Conservation (phyloP, 2,113 vertebrate species). For the Girardinichthys multiradiatus region DNA sequence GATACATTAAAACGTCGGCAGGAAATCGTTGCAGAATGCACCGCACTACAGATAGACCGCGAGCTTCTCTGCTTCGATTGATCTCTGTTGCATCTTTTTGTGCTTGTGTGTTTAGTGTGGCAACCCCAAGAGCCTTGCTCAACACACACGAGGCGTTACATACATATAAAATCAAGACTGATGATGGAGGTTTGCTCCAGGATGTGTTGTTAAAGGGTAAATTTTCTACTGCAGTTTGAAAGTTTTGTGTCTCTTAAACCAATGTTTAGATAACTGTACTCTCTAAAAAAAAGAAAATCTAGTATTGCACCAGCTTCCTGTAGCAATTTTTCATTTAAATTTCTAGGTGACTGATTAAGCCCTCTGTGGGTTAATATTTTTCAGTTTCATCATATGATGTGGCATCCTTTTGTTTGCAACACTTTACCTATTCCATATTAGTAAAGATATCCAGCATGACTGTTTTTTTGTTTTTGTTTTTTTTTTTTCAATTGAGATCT, state of each 20-base stretch:
- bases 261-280: neutral
- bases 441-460: too few species aligned
- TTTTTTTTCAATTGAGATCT: too few species aligned
- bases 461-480: too few species aligned
- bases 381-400: too few species aligned
- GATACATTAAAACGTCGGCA: constrained; percentile 81
- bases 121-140: constrained; percentile 24
- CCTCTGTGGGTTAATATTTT: too few species aligned
- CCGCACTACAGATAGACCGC: constrained; percentile 71
- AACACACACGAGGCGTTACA: constrained; percentile 24
- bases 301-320: neutral
- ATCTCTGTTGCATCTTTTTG: constrained; percentile 63
- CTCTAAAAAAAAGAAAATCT: neutral
- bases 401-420: too few species aligned
- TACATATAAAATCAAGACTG: constrained; percentile 3
- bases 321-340: too few species aligned
- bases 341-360: too few species aligned
- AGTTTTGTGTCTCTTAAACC: neutral
- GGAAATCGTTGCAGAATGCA: constrained; percentile 80
- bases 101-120: constrained; percentile 30
- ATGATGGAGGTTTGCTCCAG: neutral
- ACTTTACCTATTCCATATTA: too few species aligned
- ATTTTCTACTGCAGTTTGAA: neutral
- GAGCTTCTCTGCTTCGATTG: constrained; percentile 63
- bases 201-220: neutral